Conservation (phyloP, 2,113 vertebrate genomes). For the Capreolus pygargus region DNA sequence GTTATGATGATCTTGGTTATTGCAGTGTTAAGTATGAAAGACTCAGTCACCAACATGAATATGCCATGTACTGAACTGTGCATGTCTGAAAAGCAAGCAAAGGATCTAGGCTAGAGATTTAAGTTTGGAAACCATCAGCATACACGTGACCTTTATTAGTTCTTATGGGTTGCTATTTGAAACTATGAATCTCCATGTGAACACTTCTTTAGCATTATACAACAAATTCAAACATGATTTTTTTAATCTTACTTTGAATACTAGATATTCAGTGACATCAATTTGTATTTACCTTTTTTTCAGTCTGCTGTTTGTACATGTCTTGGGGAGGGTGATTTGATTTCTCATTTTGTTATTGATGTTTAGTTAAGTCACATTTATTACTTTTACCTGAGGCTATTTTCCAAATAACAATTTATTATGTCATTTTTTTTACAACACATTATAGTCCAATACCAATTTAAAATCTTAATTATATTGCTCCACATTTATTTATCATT, state of each 20-base stretch:
- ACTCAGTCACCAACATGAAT: not conserved
- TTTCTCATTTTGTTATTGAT: not conserved
- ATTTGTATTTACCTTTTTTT: not conserved
- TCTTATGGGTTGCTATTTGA: not conserved
- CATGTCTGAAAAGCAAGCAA: not conserved
- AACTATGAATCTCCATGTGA: not conserved
- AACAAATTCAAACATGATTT: not conserved
- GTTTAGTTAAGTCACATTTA: not conserved
- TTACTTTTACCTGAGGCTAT: not conserved
- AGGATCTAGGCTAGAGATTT: not conserved
- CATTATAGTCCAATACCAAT: not conserved
- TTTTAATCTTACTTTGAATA: not conserved
- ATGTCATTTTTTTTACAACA: not conserved
- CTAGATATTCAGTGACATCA: not conserved
- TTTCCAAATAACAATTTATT: not conserved
- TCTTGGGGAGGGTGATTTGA: not conserved
- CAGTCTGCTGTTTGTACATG: not conserved
- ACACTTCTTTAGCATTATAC: not conserved
- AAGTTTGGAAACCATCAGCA: not conserved
- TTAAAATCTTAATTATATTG: not conserved
- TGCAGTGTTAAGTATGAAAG: not conserved
- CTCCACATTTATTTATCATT: not conserved
- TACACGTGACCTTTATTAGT: not conserved
- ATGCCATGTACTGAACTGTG: not conserved
- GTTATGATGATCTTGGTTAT: not conserved